Conservation (phyloP, 1,140 invertebrate species). For the Himalopsyche phryganea region DNA sequence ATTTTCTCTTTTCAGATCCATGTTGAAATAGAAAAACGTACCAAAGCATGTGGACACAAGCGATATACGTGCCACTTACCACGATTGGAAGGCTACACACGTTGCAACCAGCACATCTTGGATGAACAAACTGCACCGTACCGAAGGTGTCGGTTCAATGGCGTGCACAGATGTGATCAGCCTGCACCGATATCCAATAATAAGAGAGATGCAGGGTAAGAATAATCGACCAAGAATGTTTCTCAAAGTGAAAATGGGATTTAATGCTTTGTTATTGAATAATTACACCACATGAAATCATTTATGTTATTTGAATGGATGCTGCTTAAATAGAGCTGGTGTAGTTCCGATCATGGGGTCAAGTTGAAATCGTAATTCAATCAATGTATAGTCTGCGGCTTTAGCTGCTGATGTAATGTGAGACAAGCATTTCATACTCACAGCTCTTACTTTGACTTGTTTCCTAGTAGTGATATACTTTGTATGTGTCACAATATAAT, state of each 20-base stretch:
- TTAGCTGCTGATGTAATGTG: too few species aligned
- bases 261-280: not conserved
- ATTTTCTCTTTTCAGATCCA: constrained; percentile 38
- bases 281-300: too few species aligned
- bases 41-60: constrained; percentile 39
- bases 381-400: too few species aligned
- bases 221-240: not conserved
- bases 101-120: constrained; percentile 42
- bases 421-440: too few species aligned
- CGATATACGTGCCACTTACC: constrained; percentile 42
- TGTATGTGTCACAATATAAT: too few species aligned
- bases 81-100: constrained; percentile 38
- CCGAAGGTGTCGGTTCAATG: constrained; percentile 38
- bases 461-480: too few species aligned
- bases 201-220: not conserved
- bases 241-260: not conserved
- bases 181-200: constrained; percentile 37
- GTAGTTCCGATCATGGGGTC: too few species aligned
- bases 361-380: too few species aligned
- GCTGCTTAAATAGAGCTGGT: too few species aligned
- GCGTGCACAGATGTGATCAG: constrained; percentile 37
- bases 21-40: constrained; percentile 44
- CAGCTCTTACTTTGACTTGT: too few species aligned
- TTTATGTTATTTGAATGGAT: too few species aligned
- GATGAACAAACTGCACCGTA: constrained; percentile 45